These are phyloP conservation scores for Synanthedon vespiformis DNA, from an alignment of 2,888 invertebrate species.

Conservation along the genomic window DNA sequence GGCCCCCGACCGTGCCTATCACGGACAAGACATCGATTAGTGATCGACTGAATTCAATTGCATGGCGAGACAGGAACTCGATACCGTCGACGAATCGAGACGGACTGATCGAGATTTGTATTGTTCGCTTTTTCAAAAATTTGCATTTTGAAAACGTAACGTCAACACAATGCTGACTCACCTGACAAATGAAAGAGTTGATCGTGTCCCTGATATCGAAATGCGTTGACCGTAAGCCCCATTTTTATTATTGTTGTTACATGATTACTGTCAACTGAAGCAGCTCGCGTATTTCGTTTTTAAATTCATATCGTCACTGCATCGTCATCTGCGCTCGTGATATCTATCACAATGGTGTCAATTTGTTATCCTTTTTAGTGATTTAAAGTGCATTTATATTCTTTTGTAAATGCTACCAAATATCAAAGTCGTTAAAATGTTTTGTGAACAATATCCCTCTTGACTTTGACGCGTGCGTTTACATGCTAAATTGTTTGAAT, in stretches of 20 bases:
- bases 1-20: constrained; percentile 68
- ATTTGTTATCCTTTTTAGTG: constrained; percentile 14
- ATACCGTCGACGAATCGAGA: constrained; percentile 61
- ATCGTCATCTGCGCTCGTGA: constrained; percentile 1
- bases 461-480: not conserved
- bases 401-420: not conserved
- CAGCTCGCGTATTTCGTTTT: constrained; percentile 31
- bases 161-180: constrained; percentile 68
- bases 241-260: constrained; percentile 56
- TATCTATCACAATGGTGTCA: constrained; percentile 11
- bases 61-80: constrained; percentile 61
- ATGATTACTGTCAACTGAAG: constrained; percentile 63
- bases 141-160: constrained; percentile 69
- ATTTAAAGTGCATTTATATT: not conserved
- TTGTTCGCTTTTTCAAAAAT: constrained; percentile 65
- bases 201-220: constrained; percentile 59
- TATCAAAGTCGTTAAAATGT: not conserved
- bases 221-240: constrained; percentile 66
- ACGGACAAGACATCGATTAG: constrained; percentile 71
- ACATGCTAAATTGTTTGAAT: not conserved
- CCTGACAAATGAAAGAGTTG: constrained; percentile 63
- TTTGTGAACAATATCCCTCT: not conserved
- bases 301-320: constrained; percentile 10
- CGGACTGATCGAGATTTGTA: constrained; percentile 58
- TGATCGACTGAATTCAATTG: constrained; percentile 71